These are phyloP conservation scores for Phalacrocorax brasilianus DNA, from an alignment of 2,113 vertebrate genomes.

Conservation along the genomic window DNA sequence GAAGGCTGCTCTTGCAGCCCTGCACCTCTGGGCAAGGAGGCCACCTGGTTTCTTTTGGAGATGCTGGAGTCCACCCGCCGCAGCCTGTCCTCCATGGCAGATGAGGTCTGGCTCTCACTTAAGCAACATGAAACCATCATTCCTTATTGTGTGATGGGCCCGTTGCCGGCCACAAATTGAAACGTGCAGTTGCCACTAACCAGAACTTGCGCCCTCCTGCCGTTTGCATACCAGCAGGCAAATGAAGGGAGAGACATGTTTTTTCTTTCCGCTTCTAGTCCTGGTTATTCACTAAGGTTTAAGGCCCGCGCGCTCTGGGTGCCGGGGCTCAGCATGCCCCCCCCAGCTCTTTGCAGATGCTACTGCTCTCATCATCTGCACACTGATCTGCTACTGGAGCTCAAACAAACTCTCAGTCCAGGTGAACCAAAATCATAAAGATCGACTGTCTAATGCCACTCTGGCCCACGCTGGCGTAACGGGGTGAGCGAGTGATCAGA, in stretches of 20 bases:
- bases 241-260: neutral
- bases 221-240: neutral
- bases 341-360: neutral
- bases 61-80: neutral
- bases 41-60: fast-evolving
- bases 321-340: neutral
- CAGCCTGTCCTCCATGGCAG: fast-evolving
- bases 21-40: neutral
- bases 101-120: neutral
- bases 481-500: fast-evolving
- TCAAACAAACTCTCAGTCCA: neutral
- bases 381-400: fast-evolving
- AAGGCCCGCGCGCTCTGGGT: fast-evolving
- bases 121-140: neutral
- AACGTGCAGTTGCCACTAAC: neutral
- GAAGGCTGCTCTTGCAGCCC: neutral
- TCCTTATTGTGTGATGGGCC: fast-evolving
- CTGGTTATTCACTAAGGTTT: neutral
- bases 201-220: neutral
- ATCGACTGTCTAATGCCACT: too few species aligned
- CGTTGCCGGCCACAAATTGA: neutral
- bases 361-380: neutral
- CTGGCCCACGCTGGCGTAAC: neutral
- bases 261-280: neutral
- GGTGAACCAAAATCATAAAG: neutral